Percentiles rank a stretch among this genome's conserved stretches.
Conservation (phyloP, 2,888 invertebrate species). For the Tuta absoluta region DNA sequence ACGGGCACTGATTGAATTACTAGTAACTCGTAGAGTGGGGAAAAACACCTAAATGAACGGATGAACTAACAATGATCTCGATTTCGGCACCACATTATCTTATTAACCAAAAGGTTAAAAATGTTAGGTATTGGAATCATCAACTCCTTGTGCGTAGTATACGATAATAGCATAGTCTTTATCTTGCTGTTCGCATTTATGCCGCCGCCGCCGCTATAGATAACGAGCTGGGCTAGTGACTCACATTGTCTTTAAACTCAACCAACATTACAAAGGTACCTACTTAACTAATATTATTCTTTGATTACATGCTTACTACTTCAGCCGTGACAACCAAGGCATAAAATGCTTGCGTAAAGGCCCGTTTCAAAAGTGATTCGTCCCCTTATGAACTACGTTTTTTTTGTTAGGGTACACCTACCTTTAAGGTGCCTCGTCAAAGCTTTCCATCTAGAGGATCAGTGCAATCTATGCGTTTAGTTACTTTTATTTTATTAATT, state of each 20-base stretch:
- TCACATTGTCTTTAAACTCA: neutral
- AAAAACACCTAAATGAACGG: slow-evolving; percentile 40
- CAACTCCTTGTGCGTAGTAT: neutral
- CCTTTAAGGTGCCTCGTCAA: too few species aligned
- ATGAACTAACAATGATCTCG: slow-evolving; percentile 19
- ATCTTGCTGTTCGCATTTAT: slow-evolving; percentile 5
- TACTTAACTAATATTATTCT: neutral
- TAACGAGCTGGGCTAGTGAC: neutral
- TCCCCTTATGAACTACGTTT: too few species aligned
- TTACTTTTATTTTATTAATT: too few species aligned
- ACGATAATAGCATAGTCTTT: neutral
- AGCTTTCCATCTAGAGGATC: too few species aligned
- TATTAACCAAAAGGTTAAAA: too few species aligned
- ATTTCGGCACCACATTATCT: neutral
- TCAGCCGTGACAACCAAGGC: too few species aligned
- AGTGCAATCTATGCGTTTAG: too few species aligned
- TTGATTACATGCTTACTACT: too few species aligned
- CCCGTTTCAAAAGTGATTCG: too few species aligned
- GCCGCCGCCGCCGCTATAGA: neutral
- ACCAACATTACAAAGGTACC: neutral
- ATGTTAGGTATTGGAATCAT: neutral
- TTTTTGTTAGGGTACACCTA: too few species aligned
- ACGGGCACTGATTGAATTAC: slow-evolving; percentile 73
- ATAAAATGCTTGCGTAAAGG: too few species aligned
- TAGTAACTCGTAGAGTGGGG: slow-evolving; percentile 45